Percentiles rank a stretch among this genome's conserved stretches.
Evolutionary conservation across 2,888 invertebrate species (phyloP).

Genomic region (Apodemia mormo): DNA sequence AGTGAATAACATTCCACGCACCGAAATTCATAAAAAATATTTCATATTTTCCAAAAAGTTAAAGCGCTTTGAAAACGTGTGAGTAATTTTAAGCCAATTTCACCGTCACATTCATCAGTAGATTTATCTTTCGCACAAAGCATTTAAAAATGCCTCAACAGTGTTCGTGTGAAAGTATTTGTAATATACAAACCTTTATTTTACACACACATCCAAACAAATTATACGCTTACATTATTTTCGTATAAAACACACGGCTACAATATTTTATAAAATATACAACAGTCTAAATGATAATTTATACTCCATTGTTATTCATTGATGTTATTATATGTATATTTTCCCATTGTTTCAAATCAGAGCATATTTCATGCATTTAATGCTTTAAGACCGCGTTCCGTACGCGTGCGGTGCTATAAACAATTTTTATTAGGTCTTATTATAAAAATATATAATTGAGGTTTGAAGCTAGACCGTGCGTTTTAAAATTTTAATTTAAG

Average conservation of each 20-base stretch:
- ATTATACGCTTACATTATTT: constrained; percentile 53
- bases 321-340: constrained; percentile 82
- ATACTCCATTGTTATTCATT: constrained; percentile 82
- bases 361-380: constrained; percentile 82
- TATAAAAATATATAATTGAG: background rate
- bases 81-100: constrained; percentile 14
- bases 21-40: background rate
- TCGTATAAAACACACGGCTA: constrained; percentile 69
- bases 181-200: constrained; percentile 31
- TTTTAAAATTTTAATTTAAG: no score
- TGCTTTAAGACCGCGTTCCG: constrained; percentile 61
- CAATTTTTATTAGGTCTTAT: background rate
- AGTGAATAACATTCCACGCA: background rate
- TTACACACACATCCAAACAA: constrained; percentile 57
- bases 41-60: constrained; percentile 6
- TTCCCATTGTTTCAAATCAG: constrained; percentile 82
- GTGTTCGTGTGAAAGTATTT: constrained; percentile 25
- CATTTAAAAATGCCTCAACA: constrained; percentile 22
- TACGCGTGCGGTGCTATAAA: constrained; percentile 40
- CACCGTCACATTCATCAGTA: constrained; percentile 16
- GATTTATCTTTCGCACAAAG: constrained; percentile 14
- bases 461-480: background rate
- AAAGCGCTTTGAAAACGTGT: constrained; percentile 7
- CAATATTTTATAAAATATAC: constrained; percentile 81
- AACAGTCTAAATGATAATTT: constrained; percentile 82